Evolutionary conservation across 2,797 vertebrate genomes (phyloP).

Genomic region (Myotis findleyi): DNA sequence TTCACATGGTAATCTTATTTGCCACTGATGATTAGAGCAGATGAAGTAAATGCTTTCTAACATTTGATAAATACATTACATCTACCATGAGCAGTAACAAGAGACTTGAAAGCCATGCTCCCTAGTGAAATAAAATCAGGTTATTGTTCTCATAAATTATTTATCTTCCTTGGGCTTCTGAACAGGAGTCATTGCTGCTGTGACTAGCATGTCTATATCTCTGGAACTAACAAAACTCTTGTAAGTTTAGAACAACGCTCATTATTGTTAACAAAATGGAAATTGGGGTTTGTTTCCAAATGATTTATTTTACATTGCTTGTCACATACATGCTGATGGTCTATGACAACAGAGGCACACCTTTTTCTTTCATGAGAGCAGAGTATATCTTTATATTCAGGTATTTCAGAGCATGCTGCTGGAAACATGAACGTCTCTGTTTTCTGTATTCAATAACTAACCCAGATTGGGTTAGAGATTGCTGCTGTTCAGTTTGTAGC

Average conservation of each 20-base stretch:
- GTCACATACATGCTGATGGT: neutral
- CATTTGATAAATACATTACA: conserved; percentile 67
- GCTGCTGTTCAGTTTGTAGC: neutral
- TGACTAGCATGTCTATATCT: neutral
- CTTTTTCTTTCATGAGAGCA: neutral
- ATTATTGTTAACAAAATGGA: conserved; percentile 54
- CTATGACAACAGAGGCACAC: neutral
- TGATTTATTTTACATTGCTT: neutral
- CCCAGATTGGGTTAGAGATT: neutral
- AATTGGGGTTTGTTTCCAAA: neutral
- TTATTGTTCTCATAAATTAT: conserved; percentile 22
- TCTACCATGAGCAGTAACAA: conserved; percentile 41
- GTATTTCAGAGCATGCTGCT: neutral
- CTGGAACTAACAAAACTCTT: conserved; percentile 37
- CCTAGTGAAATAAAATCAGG: conserved; percentile 58
- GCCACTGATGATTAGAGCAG: conserved; percentile 69
- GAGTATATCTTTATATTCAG: neutral
- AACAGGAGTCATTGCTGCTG: neutral
- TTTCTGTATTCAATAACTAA: neutral
- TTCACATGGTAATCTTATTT: conserved; percentile 61
- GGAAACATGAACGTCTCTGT: neutral
- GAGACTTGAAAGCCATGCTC: conserved; percentile 46
- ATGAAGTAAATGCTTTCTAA: conserved; percentile 39
- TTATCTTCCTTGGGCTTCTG: neutral
- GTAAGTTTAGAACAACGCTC: neutral